phyloP scores from a whole-genome alignment of 2,888 invertebrate species.

The Luperina nickerlii region DNA sequence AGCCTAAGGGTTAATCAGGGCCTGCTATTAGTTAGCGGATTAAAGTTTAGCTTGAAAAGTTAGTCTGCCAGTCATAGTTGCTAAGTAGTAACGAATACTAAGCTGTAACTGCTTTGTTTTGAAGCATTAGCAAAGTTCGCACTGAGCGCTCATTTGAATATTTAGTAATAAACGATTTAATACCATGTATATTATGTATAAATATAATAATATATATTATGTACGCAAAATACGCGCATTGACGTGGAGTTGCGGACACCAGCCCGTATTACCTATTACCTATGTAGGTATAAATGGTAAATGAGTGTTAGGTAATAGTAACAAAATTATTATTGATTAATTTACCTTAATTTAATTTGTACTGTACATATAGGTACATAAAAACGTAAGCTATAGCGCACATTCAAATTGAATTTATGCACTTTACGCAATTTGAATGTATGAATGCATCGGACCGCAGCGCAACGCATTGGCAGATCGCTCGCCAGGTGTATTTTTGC shows the following conservation, averaged over 20 bases:
- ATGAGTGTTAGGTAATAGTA: background rate
- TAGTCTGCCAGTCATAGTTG: slow-evolving; percentile 1
- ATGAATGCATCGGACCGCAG: background rate
- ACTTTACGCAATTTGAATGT: too few species aligned
- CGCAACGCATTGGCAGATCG: background rate
- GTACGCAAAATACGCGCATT: too few species aligned
- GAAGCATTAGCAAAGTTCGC: slow-evolving; percentile 24
- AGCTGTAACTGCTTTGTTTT: slow-evolving; percentile 15
- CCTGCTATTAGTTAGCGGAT: slow-evolving; percentile 35
- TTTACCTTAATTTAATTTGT: background rate
- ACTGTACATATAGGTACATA: background rate
- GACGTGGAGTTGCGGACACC: too few species aligned
- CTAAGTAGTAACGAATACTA: slow-evolving; percentile 13
- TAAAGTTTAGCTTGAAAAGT: slow-evolving; percentile 32
- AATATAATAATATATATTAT: too few species aligned
- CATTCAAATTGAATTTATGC: background rate
- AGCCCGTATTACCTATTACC: too few species aligned
- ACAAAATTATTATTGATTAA: background rate
- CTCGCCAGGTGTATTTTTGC: background rate
- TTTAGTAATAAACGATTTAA: background rate
- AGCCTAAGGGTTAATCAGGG: too few species aligned
- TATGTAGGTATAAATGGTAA: background rate
- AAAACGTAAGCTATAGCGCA: background rate
- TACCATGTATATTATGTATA: background rate
- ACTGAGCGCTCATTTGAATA: slow-evolving; percentile 9